Percentiles rank a stretch among this genome's conserved stretches.
Conservation (phyloP, 2,797 vertebrate genomes). For the Enteromius trimaculatus region DNA sequence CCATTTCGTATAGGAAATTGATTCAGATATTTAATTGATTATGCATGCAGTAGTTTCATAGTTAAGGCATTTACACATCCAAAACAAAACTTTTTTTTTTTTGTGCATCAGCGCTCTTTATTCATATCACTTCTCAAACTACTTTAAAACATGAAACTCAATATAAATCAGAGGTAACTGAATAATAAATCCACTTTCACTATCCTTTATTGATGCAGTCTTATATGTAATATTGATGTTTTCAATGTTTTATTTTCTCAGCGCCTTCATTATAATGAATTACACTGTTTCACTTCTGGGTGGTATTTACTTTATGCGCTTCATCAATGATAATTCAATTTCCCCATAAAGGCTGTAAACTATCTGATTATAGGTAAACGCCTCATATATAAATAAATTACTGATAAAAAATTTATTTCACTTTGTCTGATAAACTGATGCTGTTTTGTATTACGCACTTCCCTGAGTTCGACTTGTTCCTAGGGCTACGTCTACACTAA, state of each 20-base stretch:
- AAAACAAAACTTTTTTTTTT: neutral
- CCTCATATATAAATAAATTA: constrained; percentile 6
- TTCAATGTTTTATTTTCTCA: neutral
- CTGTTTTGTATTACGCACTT: neutral
- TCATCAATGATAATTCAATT: neutral
- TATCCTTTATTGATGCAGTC: neutral
- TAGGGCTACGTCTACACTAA: too few species aligned
- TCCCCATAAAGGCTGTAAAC: neutral
- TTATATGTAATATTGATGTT: neutral
- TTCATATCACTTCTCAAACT: neutral
- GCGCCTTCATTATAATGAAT: neutral
- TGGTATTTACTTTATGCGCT: neutral
- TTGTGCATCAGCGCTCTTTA: neutral
- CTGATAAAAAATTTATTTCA: neutral
- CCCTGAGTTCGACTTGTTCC: too few species aligned
- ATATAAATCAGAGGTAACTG: neutral
- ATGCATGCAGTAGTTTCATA: neutral
- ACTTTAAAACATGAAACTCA: neutral
- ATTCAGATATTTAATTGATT: neutral
- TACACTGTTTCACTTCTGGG: neutral
- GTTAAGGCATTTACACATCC: neutral
- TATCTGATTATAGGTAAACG: neutral
- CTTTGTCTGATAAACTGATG: neutral
- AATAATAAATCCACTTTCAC: neutral
- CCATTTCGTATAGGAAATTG: neutral